Conservation (phyloP, 2,888 invertebrate genomes). For the Lithophane semibrunnea region DNA sequence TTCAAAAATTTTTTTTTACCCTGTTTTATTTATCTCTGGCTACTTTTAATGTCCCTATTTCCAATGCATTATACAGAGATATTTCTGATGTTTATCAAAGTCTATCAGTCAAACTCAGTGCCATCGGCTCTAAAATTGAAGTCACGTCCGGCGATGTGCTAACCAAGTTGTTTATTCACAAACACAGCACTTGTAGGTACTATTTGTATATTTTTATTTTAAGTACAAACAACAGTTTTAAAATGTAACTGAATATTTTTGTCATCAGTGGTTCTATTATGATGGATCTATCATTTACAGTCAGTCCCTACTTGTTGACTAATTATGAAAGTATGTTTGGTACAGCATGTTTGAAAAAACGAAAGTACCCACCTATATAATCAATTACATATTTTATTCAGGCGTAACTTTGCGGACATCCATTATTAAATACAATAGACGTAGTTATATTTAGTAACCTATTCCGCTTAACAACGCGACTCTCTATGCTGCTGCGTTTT, state of each 20-base stretch:
- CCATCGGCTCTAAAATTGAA: slow-evolving; percentile 29
- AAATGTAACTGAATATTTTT: slow-evolving; percentile 6
- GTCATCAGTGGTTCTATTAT: background rate
- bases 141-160: slow-evolving; percentile 58
- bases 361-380: too few relatives aligned
- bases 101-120: background rate
- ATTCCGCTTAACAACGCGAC: too few relatives aligned
- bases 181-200: slow-evolving; percentile 18
- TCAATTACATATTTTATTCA: too few relatives aligned
- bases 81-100: slow-evolving; percentile 8
- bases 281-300: background rate
- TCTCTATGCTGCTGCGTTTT: too few relatives aligned
- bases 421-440: too few relatives aligned
- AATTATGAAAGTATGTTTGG: background rate
- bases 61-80: background rate
- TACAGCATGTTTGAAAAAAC: too few relatives aligned
- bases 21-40: background rate
- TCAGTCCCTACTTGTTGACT: background rate
- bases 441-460: too few relatives aligned
- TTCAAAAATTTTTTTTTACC: background rate
- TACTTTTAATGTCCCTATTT: background rate
- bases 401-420: too few relatives aligned
- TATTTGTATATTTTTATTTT: slow-evolving; percentile 17
- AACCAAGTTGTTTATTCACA: slow-evolving; percentile 37
- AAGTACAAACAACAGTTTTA: background rate